phyloP scores from a whole-genome alignment of 2,797 vertebrate species.

The Coranthus polyacanthus region DNA sequence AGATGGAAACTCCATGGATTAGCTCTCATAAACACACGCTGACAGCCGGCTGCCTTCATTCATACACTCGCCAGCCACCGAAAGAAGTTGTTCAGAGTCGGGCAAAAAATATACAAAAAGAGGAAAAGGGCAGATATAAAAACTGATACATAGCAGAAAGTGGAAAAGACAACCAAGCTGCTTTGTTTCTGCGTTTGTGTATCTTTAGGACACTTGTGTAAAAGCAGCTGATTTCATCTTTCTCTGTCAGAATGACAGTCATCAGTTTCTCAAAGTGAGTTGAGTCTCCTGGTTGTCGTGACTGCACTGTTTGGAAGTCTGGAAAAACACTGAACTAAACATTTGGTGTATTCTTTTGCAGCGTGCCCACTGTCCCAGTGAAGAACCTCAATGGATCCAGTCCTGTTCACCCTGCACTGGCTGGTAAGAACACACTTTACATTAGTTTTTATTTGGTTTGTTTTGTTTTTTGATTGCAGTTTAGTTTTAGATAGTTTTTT shows the following conservation, averaged over 20 bases:
- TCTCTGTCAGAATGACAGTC: conserved; percentile 67
- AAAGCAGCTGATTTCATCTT: not conserved
- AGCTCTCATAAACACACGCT: conserved; percentile 53
- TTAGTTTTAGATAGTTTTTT: too few species aligned
- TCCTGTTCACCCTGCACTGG: conserved; percentile 92
- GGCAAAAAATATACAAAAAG: not conserved
- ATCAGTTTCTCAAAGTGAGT: conserved; percentile 72
- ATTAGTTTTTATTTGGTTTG: not conserved
- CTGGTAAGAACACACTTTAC: conserved; percentile 83
- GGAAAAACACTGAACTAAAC: not conserved
- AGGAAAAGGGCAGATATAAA: not conserved
- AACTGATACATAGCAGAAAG: not conserved
- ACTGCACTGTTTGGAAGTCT: not conserved
- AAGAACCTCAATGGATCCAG: conserved; percentile 96
- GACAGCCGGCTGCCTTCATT: not conserved
- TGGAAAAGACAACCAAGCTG: not conserved
- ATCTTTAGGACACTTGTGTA: not conserved
- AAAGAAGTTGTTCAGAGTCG: not conserved
- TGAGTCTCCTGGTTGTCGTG: not conserved
- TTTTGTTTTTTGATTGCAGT: too few species aligned
- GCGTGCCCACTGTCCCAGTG: conserved; percentile 94
- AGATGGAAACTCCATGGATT: conserved; percentile 77
- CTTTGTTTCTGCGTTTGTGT: too few species aligned
- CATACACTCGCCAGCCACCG: not conserved
- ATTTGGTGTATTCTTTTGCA: conserved; percentile 66